Evolutionary conservation across 2,113 vertebrate genomes (phyloP).

Genomic region (Ammodytes marinus): DNA sequence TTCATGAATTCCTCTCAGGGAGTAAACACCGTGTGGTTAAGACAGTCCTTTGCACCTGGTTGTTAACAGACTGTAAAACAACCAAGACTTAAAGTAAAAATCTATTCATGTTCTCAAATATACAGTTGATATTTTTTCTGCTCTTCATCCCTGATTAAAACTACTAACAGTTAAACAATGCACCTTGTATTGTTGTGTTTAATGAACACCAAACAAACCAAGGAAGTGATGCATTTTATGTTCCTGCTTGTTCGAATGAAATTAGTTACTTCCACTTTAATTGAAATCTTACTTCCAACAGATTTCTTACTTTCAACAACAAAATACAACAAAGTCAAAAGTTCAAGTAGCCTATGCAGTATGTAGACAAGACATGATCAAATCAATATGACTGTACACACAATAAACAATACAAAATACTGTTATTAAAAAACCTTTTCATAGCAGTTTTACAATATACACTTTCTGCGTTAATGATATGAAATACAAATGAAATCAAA

Average conservation of each 20-base stretch:
- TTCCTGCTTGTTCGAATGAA: neutral
- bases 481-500: too few species aligned
- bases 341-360: too few species aligned
- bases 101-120: neutral
- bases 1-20: conserved; percentile 7
- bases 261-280: too few species aligned
- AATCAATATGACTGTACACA: neutral
- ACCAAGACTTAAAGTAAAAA: neutral
- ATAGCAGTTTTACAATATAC: too few species aligned
- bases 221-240: conserved; percentile 2
- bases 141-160: neutral
- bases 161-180: neutral
- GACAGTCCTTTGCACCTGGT: conserved; percentile 3
- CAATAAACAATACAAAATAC: neutral
- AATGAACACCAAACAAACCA: conserved; percentile 2
- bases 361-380: neutral
- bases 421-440: neutral
- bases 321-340: neutral
- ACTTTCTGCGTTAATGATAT: too few species aligned
- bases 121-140: neutral
- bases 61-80: neutral
- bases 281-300: conserved; percentile 4
- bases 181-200: neutral
- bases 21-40: neutral
- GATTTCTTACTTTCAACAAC: neutral